Base-by-base conservation (phyloP, 2,888 invertebrate genomes). In the Thymelicus acteon region DNA sequence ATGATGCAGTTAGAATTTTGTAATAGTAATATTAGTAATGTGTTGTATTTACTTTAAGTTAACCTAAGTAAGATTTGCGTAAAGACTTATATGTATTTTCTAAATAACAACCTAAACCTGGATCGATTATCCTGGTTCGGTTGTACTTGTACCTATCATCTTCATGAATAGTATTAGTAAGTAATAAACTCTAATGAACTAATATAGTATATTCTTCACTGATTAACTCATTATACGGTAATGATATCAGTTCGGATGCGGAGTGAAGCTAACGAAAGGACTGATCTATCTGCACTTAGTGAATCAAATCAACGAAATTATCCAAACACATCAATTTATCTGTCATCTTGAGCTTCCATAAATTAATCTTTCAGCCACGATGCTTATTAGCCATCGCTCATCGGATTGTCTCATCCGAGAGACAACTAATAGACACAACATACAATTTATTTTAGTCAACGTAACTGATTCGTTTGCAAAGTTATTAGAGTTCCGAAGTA, bases 281-380 rank as follows among this genome's bases (percentile, higher is more conserved):
- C 52, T 19, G 4, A 54, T 54, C 54, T 54, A n/a, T 54, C 24
- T n/a, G 24, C 54, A 54, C 24, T 37, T n/a, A 54, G 31, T 57
- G 24, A 24, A 37, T 64, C 54, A 60, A 71, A 15, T 7, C 8
- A 13, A 47, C 31, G 5, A 54, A 24, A 54, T 54, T 24, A 12
- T 54, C 24, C 54, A n/a, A 24, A 54, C 19, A 54, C 24, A 10
- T 54, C 54, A 54, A 54, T 54, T 54, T 24, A 54, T 54, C 54
- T 24, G 54, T 54, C 54, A 31, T 60, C 63, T 52, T 7, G 48
- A 58, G 24, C 39, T 40, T 52, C 39, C 47, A 72, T 60, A 54
- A 39, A 68, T 54, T 54, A 54, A 24, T 54, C 54, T 31, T 15
- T 15, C 24, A 2, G n/a, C 19, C 19, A 61, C 57, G 47, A 31